A percentile compares a stretch with the other conserved stretches of the same genome.
Evolutionary conservation across 2,113 vertebrate genomes (phyloP).

Genomic region (Atlantisia rogersi): DNA sequence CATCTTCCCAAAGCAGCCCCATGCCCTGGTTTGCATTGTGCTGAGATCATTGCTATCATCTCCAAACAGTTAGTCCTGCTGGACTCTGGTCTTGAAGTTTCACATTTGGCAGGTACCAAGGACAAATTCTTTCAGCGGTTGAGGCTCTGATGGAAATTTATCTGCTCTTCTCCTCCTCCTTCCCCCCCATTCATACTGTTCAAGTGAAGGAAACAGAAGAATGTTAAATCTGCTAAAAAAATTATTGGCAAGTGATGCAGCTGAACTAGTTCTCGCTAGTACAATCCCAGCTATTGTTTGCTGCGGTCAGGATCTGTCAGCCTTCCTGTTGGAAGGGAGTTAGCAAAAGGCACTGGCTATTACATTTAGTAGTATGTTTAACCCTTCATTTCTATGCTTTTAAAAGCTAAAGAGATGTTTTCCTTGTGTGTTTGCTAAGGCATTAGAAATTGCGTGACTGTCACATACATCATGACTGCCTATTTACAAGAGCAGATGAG

Average conservation of each 20-base stretch:
- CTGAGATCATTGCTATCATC: neutral
- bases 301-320: slow-evolving; percentile 69
- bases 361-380: slow-evolving; percentile 67
- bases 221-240: slow-evolving; percentile 78
- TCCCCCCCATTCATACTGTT: slow-evolving; percentile 12
- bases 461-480: neutral
- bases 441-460: neutral
- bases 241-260: slow-evolving; percentile 79
- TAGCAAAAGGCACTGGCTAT: slow-evolving; percentile 70
- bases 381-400: slow-evolving; percentile 58
- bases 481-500: neutral
- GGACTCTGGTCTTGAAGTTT: slow-evolving; percentile 31
- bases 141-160: slow-evolving; percentile 53
- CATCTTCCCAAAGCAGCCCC: neutral
- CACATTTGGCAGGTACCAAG: slow-evolving; percentile 64
- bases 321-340: slow-evolving; percentile 74
- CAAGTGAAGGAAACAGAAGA: slow-evolving; percentile 75
- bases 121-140: slow-evolving; percentile 59
- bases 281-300: slow-evolving; percentile 83
- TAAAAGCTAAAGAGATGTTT: neutral
- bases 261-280: slow-evolving; percentile 76
- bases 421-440: neutral
- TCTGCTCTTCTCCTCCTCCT: slow-evolving; percentile 56
- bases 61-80: neutral
- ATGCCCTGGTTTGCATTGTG: neutral